Percentiles rank a stretch among this genome's conserved stretches.
phyloP scores from a whole-genome alignment of 2,113 vertebrate genomes.

The Gadus chalcogrammus region DNA sequence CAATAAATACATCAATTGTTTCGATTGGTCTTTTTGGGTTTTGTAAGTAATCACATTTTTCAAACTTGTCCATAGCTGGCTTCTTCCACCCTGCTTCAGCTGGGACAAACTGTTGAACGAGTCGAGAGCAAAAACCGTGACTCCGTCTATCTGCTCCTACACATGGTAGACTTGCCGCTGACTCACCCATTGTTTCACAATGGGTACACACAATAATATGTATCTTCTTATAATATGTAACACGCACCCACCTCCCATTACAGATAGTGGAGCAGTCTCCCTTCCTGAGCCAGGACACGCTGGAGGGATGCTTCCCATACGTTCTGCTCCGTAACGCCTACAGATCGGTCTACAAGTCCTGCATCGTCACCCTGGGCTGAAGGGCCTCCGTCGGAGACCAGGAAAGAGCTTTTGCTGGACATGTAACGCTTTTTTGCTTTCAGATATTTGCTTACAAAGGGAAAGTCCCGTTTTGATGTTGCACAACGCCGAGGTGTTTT shows the following conservation, averaged over 20 bases:
- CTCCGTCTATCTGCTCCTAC: slow-evolving; percentile 85
- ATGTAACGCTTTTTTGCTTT: neutral
- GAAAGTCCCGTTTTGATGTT: neutral
- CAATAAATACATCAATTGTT: too few relatives aligned
- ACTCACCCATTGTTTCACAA: neutral
- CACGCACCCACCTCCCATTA: slow-evolving; percentile 6
- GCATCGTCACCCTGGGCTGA: slow-evolving; percentile 66
- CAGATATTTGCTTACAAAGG: neutral
- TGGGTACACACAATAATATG: slow-evolving; percentile 4
- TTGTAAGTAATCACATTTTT: slow-evolving; percentile 22
- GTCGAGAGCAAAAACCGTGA: slow-evolving; percentile 82
- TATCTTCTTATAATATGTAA: neutral
- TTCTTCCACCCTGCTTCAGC: slow-evolving; percentile 83
- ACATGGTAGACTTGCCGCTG: slow-evolving; percentile 75
- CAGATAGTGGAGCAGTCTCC: slow-evolving; percentile 89
- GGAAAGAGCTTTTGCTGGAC: neutral
- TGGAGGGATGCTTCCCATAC: slow-evolving; percentile 90
- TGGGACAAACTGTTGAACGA: slow-evolving; percentile 84
- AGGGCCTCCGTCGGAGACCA: neutral
- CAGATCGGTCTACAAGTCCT: slow-evolving; percentile 79
- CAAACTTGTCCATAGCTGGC: slow-evolving; percentile 73
- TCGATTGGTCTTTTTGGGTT: neutral
- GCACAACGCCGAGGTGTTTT: too few relatives aligned
- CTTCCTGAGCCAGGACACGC: slow-evolving; percentile 86
- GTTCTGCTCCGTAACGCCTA: slow-evolving; percentile 89